These are phyloP conservation scores for Elaphurus davidianus DNA, from an alignment of 2,113 vertebrate species.

Conservation along the genomic window DNA sequence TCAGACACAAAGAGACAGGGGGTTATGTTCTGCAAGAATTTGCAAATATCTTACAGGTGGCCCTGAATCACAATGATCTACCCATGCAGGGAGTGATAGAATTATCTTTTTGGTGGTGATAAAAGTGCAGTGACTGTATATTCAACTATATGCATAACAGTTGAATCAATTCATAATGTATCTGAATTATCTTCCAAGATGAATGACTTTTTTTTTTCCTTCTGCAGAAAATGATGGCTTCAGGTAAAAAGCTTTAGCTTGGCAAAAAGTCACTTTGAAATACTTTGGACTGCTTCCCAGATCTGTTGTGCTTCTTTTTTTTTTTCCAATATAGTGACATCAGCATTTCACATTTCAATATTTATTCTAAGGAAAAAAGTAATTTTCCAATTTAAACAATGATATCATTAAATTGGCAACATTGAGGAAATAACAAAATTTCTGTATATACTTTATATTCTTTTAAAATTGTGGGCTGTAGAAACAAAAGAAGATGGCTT, in stretches of 20 bases:
- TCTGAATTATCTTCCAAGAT: slow-evolving; percentile 61
- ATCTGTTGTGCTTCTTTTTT: slow-evolving; percentile 36
- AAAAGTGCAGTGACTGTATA: not conserved
- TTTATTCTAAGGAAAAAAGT: slow-evolving; percentile 76
- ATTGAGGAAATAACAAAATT: slow-evolving; percentile 22
- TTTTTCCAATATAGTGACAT: slow-evolving; percentile 65
- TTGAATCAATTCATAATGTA: slow-evolving; percentile 58
- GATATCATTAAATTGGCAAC: slow-evolving; percentile 70
- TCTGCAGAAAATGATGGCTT: slow-evolving; percentile 8
- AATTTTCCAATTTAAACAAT: slow-evolving; percentile 75
- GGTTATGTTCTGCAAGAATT: not conserved
- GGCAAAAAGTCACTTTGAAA: slow-evolving; percentile 73
- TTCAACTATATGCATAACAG: not conserved
- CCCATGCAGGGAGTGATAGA: not conserved
- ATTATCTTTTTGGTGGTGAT: not conserved
- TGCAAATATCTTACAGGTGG: not conserved
- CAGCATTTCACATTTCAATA: slow-evolving; percentile 75
- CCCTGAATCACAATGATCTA: not conserved
- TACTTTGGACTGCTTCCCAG: slow-evolving; percentile 77
- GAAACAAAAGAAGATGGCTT: not conserved
- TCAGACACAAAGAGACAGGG: accelerated
- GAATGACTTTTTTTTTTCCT: slow-evolving; percentile 43
- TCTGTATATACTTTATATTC: not conserved
- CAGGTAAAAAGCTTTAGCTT: slow-evolving; percentile 63
- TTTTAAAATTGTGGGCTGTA: not conserved